Evolutionary conservation across 2,113 vertebrate species (phyloP).

Genomic region (Pachycephala philippinensis): DNA sequence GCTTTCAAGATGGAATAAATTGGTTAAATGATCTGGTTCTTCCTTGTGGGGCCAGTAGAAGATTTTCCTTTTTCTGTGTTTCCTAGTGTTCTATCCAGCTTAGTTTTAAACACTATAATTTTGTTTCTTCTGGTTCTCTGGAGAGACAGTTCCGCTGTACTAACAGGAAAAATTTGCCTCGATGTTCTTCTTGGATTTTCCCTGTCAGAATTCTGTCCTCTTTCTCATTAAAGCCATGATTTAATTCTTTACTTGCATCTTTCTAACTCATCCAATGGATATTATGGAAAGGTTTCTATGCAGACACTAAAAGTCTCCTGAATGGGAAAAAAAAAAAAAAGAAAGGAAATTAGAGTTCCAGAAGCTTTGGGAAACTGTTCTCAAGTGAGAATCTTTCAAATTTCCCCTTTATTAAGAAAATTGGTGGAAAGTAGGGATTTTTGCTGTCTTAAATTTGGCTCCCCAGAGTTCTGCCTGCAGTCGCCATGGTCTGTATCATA

Average conservation of each 20-base stretch:
- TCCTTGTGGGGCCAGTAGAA: not conserved
- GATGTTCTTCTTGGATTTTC: not conserved
- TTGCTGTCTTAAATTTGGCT: not conserved
- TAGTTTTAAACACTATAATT: not conserved
- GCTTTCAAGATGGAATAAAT: slow-evolving; percentile 4
- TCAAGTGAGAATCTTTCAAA: not conserved
- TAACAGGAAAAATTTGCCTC: slow-evolving; percentile 41
- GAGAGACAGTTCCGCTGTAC: not conserved
- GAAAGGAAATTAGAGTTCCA: not conserved
- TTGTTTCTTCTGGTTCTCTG: not conserved
- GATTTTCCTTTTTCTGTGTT: slow-evolving; percentile 32
- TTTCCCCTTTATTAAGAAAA: not conserved
- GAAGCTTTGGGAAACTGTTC: not conserved
- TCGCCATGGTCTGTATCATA: not conserved
- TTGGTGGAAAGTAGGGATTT: not conserved
- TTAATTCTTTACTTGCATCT: not conserved
- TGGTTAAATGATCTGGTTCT: not conserved
- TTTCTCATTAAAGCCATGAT: not conserved
- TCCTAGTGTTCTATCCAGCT: slow-evolving; percentile 18
- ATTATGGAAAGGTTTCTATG: not conserved
- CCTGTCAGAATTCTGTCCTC: not conserved
- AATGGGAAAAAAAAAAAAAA: not conserved
- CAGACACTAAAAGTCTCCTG: not conserved
- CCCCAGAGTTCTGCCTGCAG: not conserved
- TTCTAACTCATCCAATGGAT: not conserved